phyloP scores from a whole-genome alignment of 2,797 vertebrate genomes.

The Heteromormyrus szaboi region DNA sequence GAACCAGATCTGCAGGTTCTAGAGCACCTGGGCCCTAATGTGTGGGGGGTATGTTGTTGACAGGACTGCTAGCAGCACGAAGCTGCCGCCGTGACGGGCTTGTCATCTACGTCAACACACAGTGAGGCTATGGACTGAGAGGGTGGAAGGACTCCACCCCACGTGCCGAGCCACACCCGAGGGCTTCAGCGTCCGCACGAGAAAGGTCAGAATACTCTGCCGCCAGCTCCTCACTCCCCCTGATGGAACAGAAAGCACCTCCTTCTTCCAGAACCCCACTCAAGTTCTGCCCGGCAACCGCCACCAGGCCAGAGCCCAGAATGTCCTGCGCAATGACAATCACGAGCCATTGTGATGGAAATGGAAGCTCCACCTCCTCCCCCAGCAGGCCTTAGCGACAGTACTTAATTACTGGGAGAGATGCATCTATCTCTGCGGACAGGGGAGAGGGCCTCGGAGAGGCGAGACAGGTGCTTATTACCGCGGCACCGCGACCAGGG shows the following conservation, averaged over 20 bases:
- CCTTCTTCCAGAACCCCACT: background rate
- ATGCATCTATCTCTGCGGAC: background rate
- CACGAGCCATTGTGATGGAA: background rate
- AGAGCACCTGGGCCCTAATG: background rate
- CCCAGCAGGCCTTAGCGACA: background rate
- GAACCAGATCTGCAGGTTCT: slow-evolving; percentile 1
- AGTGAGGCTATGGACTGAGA: background rate
- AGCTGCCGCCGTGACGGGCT: background rate
- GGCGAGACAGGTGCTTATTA: slow-evolving; percentile 49
- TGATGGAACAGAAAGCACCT: background rate
- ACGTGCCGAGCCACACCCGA: background rate
- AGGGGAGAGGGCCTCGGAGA: background rate
- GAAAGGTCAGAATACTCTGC: background rate
- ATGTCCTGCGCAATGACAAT: background rate
- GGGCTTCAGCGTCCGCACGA: background rate
- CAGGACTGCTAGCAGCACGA: background rate
- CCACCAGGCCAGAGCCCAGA: background rate
- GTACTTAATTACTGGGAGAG: slow-evolving; percentile 43
- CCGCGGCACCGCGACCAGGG: slow-evolving; percentile 35
- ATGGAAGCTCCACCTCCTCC: background rate
- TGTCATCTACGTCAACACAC: background rate
- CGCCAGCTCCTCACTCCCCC: background rate
- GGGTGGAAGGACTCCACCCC: background rate
- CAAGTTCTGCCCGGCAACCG: background rate
- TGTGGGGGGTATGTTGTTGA: background rate